Evolutionary conservation across 2,888 invertebrate genomes (phyloP).

Genomic region (Pachliopta kotzebuea): DNA sequence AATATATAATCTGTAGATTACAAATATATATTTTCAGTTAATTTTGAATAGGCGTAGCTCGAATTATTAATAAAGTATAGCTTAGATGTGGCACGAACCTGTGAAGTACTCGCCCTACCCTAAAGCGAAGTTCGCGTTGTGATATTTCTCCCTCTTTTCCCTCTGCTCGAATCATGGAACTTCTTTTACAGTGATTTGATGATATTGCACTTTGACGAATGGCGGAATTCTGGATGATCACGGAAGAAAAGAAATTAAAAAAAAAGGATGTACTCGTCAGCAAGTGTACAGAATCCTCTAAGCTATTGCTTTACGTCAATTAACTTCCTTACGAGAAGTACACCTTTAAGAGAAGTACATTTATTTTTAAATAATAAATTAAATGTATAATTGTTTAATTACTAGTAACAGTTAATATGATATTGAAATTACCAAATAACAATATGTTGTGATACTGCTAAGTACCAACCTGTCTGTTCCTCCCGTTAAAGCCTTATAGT

Average conservation of each 20-base stretch:
- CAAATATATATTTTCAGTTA: too few species aligned
- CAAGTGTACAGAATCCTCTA: slow-evolving; percentile 35
- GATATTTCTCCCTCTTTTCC: slow-evolving; percentile 71
- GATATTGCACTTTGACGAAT: slow-evolving; percentile 77
- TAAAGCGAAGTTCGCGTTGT: slow-evolving; percentile 65
- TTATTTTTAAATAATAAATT: too few species aligned
- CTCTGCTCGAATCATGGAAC: slow-evolving; percentile 69
- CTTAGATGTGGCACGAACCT: slow-evolving; percentile 37
- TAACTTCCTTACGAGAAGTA: too few species aligned
- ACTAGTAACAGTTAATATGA: too few species aligned
- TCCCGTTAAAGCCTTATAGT: slow-evolving; percentile 61
- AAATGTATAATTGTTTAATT: too few species aligned
- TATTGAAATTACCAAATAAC: too few species aligned
- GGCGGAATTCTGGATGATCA: slow-evolving; percentile 45
- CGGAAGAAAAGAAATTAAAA: slow-evolving; percentile 46
- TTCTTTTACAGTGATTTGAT: slow-evolving; percentile 79
- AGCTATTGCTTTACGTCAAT: too few species aligned
- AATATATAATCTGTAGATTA: too few species aligned
- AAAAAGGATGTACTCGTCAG: slow-evolving; percentile 57
- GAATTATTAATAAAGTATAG: slow-evolving; percentile 32
- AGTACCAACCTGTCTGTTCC: slow-evolving; percentile 65
- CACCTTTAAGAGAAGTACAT: too few species aligned
- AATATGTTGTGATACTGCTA: too few species aligned
- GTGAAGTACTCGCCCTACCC: slow-evolving; percentile 48
- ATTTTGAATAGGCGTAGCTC: too few species aligned